Evolutionary conservation across 1,140 invertebrate genomes (phyloP), one percentile per base, ranked within the genome.

Genomic region (Drosophila bocqueti): DNA sequence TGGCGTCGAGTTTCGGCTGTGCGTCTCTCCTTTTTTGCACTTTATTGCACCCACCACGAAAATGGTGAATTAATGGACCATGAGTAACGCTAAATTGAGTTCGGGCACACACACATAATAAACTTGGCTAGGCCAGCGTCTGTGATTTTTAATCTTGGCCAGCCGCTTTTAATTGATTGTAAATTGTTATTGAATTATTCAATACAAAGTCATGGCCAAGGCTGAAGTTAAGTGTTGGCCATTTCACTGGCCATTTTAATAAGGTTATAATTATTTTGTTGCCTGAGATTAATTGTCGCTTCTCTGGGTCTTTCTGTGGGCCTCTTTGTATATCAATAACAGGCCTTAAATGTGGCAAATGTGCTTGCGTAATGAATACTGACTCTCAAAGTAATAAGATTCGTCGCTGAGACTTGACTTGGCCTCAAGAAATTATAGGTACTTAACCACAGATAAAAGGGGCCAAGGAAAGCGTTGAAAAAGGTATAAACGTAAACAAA

Each of bases 81-180:
- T 90, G 81, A 89, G 81, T 85, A 81, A 79, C 78, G 81, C 55
- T 84, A 90, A 90, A 90, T 90, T 90, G 85, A 90, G 85, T 83
- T 79, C 73, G 59, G 62, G 66, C n/a, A 38, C 49, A 71, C 60
- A 79, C 26, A 52, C 49, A 13, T 73, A 81, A 86, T 86, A 87
- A 87, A 87, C 83, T 61, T 45, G 83, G 65, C 52, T 76, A 57
- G 83, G 65, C 58, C 81, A 57, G 74, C 46, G 50, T 58, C 74
- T 62, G 80, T 74, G 83, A 86, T 89, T 86, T 87, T 79, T 59
- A 68, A 81, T 72, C 73, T 63, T 65, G 26, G 54, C 31, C 38
- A 42, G 69, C 24, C 54, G 38, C 63, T 43, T 52, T 73, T 73
- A 73, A 73, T 73, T 73, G 69, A 73, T 73, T 73, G 67, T 73